These are phyloP conservation scores for Parthenolecanium corni DNA, from an alignment of 2,888 invertebrate species.

Conservation along the genomic window DNA sequence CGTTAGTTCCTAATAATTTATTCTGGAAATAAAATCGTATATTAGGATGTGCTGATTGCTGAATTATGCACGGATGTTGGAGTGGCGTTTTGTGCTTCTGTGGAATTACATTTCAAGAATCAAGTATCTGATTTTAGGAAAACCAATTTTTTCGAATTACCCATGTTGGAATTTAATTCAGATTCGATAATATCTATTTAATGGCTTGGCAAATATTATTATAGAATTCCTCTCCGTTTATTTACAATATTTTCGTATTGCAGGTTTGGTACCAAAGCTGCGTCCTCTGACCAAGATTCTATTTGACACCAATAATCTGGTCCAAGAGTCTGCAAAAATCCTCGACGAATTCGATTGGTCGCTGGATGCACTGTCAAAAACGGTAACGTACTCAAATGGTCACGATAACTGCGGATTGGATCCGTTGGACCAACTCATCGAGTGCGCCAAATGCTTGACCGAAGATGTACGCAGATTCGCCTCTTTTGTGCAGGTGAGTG, in stretches of 20 bases:
- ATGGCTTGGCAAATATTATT: too few species aligned
- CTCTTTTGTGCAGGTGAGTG: conserved; percentile 61
- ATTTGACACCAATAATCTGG: conserved; percentile 64
- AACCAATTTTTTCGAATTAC: too few species aligned
- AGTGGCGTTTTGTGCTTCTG: too few species aligned
- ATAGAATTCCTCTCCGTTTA: too few species aligned
- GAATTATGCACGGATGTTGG: too few species aligned
- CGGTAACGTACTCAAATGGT: conserved; percentile 34
- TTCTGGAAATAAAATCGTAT: too few species aligned
- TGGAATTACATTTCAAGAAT: too few species aligned
- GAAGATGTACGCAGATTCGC: conserved; percentile 82
- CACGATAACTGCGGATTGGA: conserved; percentile 42
- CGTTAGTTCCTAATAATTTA: too few species aligned
- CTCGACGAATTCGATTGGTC: conserved; percentile 71
- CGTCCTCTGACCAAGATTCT: conserved; percentile 67
- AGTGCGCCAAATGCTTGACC: conserved; percentile 72
- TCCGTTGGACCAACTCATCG: conserved; percentile 76
- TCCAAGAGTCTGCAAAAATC: conserved; percentile 62
- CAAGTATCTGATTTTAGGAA: too few species aligned
- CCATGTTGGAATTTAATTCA: too few species aligned
- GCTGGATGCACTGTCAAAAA: conserved; percentile 49
- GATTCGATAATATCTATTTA: too few species aligned
- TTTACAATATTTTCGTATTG: background rate
- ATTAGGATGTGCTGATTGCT: too few species aligned
- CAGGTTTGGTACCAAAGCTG: conserved; percentile 49